These are phyloP conservation scores for Girardia tigrina DNA, from an alignment of 2,888 invertebrate genomes.

Conservation along the genomic window DNA sequence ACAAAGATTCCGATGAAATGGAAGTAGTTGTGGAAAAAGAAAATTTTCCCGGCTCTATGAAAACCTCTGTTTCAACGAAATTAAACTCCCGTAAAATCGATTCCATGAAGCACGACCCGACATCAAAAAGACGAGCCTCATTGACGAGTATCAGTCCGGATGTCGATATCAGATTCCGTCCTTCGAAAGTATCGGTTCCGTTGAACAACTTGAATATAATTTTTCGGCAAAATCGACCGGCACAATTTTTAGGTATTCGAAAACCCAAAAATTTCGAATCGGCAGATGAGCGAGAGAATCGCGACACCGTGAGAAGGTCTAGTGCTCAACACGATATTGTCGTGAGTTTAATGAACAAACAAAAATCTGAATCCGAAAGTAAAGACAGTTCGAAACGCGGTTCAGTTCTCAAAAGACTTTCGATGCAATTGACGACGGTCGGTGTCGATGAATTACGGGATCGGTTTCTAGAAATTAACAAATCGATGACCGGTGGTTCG, in stretches of 20 bases:
- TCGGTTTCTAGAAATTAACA: neutral
- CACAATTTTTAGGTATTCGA: neutral
- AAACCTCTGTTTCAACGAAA: no score
- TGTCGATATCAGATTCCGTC: neutral
- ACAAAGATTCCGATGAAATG: neutral
- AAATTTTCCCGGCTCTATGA: no score
- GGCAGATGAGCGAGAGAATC: neutral
- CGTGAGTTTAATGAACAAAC: neutral
- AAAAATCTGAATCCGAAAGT: neutral
- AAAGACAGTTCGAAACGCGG: neutral
- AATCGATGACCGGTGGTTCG: neutral
- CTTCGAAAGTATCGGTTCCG: neutral
- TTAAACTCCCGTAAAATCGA: neutral
- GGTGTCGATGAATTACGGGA: constrained; percentile 7
- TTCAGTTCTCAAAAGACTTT: neutral
- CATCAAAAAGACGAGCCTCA: neutral
- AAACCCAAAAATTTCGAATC: neutral
- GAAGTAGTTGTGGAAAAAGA: neutral
- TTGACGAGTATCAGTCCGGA: neutral
- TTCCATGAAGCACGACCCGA: neutral
- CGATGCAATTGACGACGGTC: neutral
- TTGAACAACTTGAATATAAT: constrained; percentile 3
- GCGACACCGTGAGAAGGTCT: neutral
- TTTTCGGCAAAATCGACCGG: neutral
- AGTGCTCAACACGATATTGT: neutral